Conservation (phyloP, 2,888 invertebrate genomes). For the Cetonia aurata region DNA sequence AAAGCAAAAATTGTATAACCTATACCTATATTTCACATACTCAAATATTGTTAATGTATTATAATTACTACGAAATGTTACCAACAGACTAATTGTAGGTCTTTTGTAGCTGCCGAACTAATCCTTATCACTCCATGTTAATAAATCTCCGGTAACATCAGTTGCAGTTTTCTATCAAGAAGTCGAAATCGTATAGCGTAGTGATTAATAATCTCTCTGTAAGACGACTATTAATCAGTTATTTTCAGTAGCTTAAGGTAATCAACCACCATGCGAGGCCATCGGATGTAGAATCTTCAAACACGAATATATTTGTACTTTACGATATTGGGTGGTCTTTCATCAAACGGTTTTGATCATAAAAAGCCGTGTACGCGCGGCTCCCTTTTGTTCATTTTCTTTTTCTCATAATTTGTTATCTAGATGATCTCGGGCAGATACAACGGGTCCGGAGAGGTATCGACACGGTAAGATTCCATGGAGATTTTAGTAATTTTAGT, state of each 20-base stretch:
- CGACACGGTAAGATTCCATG: not conserved
- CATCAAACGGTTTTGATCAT: slow-evolving; percentile 48
- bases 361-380: slow-evolving; percentile 29
- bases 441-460: not conserved
- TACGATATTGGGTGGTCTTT: slow-evolving; percentile 52
- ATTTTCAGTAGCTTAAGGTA: slow-evolving; percentile 39
- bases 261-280: slow-evolving; percentile 32
- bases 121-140: not conserved
- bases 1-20: too few species aligned
- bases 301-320: slow-evolving; percentile 47
- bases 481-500: not conserved
- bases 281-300: slow-evolving; percentile 27
- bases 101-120: not conserved
- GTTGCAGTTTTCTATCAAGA: slow-evolving; percentile 36
- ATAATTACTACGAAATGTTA: too few species aligned
- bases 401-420: slow-evolving; percentile 23
- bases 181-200: slow-evolving; percentile 22
- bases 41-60: too few species aligned
- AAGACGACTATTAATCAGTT: slow-evolving; percentile 34
- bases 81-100: not conserved
- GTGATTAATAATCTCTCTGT: slow-evolving; percentile 29
- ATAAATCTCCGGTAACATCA: slow-evolving; percentile 17
- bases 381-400: not conserved
- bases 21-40: too few species aligned
- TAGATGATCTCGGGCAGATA: slow-evolving; percentile 28